phyloP scores from a whole-genome alignment of 2,888 invertebrate species.

The Pardosa pseudoannulata region DNA sequence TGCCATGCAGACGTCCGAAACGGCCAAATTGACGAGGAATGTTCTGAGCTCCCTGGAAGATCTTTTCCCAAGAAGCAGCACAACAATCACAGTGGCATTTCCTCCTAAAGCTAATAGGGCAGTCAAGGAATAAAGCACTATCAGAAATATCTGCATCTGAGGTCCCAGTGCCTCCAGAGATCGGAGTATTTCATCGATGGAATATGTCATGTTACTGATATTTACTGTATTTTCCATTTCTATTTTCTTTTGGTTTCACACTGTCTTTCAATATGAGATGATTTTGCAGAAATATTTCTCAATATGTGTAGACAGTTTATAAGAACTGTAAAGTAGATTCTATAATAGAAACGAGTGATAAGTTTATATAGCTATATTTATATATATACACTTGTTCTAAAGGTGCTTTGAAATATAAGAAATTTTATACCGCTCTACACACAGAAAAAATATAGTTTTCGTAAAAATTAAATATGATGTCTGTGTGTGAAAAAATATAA shows the following conservation, averaged over 20 bases:
- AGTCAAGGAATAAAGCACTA: conserved; percentile 79
- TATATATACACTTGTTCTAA: no score
- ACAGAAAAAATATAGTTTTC: no score
- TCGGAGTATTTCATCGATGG: conserved; percentile 18
- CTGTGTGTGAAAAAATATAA: no score
- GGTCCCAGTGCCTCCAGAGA: conserved; percentile 64
- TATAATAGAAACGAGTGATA: no score
- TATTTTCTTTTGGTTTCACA: no score
- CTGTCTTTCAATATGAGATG: not conserved
- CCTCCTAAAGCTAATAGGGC: conserved; percentile 79
- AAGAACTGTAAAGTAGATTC: no score
- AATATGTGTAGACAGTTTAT: not conserved
- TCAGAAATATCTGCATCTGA: conserved; percentile 76
- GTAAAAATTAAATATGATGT: no score
- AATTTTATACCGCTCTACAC: no score
- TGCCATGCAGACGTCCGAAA: conserved; percentile 93
- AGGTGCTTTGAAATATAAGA: no score
- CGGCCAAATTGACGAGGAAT: conserved; percentile 89
- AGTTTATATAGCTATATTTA: no score
- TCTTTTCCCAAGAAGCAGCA: conserved; percentile 78
- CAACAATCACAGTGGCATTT: conserved; percentile 79
- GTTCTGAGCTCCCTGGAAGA: conserved; percentile 76
- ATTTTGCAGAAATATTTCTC: not conserved
- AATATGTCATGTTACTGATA: conserved; percentile 31
- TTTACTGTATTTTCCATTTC: not conserved